A percentile compares a stretch with the other conserved stretches of the same genome.
phyloP scores from a whole-genome alignment of 2,797 vertebrate genomes.

The Halcyon badia region DNA sequence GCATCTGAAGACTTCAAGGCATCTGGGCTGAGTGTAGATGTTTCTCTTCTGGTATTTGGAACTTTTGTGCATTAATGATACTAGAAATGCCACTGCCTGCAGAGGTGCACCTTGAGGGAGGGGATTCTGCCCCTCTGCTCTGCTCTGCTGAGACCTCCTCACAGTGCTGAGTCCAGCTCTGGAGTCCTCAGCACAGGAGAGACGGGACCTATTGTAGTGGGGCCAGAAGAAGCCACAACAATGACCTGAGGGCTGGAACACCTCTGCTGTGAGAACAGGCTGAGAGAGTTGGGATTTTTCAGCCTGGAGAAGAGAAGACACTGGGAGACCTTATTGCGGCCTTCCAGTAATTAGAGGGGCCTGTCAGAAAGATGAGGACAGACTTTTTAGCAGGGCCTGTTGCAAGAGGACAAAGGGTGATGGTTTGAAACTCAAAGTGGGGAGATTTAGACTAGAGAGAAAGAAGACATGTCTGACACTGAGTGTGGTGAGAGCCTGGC shows the following conservation, averaged over 20 bases:
- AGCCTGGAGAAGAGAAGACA: neutral
- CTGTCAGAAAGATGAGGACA: neutral
- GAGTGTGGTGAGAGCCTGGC: neutral
- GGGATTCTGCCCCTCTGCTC: neutral
- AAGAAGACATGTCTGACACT: neutral
- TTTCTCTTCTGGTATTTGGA: neutral
- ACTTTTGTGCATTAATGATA: neutral
- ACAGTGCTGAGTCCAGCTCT: neutral
- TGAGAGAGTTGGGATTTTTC: neutral
- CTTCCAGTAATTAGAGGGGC: neutral
- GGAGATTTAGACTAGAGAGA: neutral
- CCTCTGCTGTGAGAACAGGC: neutral
- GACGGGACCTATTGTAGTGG: neutral
- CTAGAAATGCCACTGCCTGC: neutral
- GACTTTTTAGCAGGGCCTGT: neutral
- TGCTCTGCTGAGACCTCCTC: neutral
- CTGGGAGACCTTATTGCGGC: neutral
- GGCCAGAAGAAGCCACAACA: neutral
- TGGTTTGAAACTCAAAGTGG: neutral
- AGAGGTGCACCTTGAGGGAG: neutral
- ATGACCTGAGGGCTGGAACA: neutral
- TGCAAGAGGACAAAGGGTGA: neutral
- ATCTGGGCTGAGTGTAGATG: fast-evolving
- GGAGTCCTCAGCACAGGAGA: neutral
- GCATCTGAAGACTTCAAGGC: neutral